Evolutionary conservation across 35 echinoderm and acorn worm species (phyloP), one percentile per base, ranked within the genome.

Genomic region (Amphiura filiformis): DNA sequence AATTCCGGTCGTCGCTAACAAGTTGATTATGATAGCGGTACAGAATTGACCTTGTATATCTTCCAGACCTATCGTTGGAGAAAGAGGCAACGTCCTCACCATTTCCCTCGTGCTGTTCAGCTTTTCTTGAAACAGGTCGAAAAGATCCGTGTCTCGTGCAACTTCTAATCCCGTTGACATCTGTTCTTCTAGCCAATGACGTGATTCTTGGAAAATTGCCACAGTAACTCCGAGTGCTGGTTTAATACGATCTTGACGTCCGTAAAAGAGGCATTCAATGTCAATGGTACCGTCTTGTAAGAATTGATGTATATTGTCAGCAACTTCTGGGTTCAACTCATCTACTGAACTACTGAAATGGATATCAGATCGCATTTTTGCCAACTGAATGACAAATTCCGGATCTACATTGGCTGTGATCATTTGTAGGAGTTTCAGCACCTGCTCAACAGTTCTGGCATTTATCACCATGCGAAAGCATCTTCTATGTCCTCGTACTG

Each of bases 51-150:
- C 13, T 39, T 80, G 78, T 5, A 80, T 39, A 3, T 30, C 28
- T 70, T 70, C 61, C 2, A 70, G 28, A 70, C 26, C 61, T 18
- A 13, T 70, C 26, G 61, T 70, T 5, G 61, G 61, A 34, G 78
- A 80, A 80, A 80, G 78, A 35, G 78, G 78, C 38, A 80, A 80
- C 3, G 78, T 35, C 35, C 78, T 39, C 3, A 80, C 78, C 78
- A 80, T 39, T 80, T 80, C 78, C 34, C 78, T 80, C 4, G 35
- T 32, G 78, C 35, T 80, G 13, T 12, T 7, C 26, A 80, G 7
- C 26, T 80, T 80, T 34, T 36, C 11, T 17, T 80, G 28, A 32
- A 80, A 36, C 35, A 80, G 34, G 2, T 80, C 78, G 4, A 32
- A 4, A 34, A 80, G 38, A n/a, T 80, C n/a, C 35, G 12, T 80